Evolutionary conservation across 2,888 invertebrate genomes (phyloP).

Genomic region (Cacoxenus indagator): DNA sequence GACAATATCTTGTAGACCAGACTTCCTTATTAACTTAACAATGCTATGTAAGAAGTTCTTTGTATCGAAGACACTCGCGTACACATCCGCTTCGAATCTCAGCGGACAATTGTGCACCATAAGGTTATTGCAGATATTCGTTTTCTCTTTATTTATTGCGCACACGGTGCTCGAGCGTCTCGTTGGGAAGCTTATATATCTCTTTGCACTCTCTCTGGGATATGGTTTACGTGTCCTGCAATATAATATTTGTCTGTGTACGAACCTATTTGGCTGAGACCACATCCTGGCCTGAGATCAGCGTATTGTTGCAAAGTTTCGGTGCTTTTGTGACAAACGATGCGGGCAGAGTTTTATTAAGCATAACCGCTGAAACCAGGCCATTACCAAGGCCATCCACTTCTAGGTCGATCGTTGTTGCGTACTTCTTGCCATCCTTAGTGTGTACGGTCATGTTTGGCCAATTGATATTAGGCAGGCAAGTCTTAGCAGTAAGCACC

Average conservation of each 20-base stretch:
- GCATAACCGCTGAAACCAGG: constrained; percentile 13
- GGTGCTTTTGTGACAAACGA: neutral
- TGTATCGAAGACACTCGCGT: constrained; percentile 23
- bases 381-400: neutral
- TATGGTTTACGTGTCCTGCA: neutral
- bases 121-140: constrained; percentile 26
- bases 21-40: neutral
- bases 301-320: constrained; percentile 8
- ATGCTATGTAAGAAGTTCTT: neutral
- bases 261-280: constrained; percentile 23
- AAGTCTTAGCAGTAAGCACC: constrained; percentile 11
- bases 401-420: neutral
- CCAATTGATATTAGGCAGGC: neutral
- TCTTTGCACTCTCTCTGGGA: neutral
- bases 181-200: neutral
- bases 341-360: neutral
- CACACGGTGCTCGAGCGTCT: constrained; percentile 7
- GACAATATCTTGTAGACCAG: neutral
- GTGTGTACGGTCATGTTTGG: constrained; percentile 11
- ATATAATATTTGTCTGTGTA: constrained; percentile 23
- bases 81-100: constrained; percentile 22
- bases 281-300: constrained; percentile 1
- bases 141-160: neutral
- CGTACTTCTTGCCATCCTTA: constrained; percentile 5
- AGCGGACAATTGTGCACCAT: constrained; percentile 38